Base-by-base conservation (phyloP, 2,888 invertebrate genomes). In the Bugulina stolonifera region DNA sequence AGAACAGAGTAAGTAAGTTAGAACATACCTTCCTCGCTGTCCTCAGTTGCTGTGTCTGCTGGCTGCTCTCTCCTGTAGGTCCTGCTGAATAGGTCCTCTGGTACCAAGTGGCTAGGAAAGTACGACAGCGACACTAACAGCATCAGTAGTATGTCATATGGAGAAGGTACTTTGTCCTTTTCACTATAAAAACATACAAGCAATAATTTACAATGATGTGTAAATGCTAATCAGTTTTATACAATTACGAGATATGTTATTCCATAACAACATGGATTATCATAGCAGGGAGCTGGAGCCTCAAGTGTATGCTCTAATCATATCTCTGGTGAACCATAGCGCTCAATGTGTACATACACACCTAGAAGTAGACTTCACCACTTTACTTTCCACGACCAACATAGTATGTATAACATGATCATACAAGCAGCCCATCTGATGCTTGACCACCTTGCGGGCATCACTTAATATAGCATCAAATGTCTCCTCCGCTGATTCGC, bases 91-190 rank as follows among this genome's bases (percentile, higher is more conserved):
- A 64, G 27, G n/a, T 64, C 64, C 32, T 64, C 64, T 14, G 64
- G 64, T 14, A 32, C 64, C 34, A 64, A 3, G 34, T 64, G 22
- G 34, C 64, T 64, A n/a, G 64, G 64, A 32, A 64, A 64, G 64
- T 64, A 64, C 10, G 64, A 2, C 18, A 64, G 34, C 3, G 64
- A 64, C 5, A 32, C 22, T 10, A 64, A 27, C 34, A 64, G 34
- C 64, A 64, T 64, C 64, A 64, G 64, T 5, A 64, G 32, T 32
- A 64, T 64, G 32, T 64, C 64, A 64, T 64, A 64, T 34, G 64
- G 5, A 14, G 64, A 64, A 27, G 32, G 10, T 14, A 10, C 18
- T 32, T 32, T 27, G 64, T 64, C 64, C n/a, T 64, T 64, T 27
- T 64, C 64, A 64, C 64, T 64, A 34, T 14, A 64, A 64, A 3